These are phyloP conservation scores for Parnassius apollo DNA, from an alignment of 2,888 invertebrate species.

Conservation along the genomic window DNA sequence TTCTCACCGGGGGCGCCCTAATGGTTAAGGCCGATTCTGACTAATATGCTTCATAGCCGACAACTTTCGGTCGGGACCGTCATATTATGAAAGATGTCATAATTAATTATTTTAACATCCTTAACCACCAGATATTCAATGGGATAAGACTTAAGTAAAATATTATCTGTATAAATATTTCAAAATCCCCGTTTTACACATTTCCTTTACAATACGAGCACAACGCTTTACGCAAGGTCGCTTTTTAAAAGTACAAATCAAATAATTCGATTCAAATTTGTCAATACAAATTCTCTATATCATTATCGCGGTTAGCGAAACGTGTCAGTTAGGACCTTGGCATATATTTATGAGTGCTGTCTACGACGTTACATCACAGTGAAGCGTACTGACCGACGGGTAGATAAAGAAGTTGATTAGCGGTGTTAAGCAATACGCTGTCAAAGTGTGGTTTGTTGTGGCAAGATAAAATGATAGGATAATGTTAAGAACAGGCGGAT, in stretches of 20 bases:
- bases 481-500: constrained; percentile 7
- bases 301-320: constrained; percentile 25
- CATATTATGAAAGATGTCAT: no score
- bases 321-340: constrained; percentile 25
- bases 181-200: constrained; percentile 2
- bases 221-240: constrained; percentile 16
- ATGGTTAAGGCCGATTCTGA: no score
- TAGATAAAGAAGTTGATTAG: constrained; percentile 26
- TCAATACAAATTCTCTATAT: constrained; percentile 18
- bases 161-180: neutral
- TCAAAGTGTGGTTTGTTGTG: constrained; percentile 19
- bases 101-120: no score
- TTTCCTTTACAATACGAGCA: constrained; percentile 1
- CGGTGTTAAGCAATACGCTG: constrained; percentile 18
- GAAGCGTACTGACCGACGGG: constrained; percentile 16
- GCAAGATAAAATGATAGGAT: constrained; percentile 7
- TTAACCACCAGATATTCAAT: no score
- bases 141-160: no score
- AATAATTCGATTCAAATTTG: constrained; percentile 20
- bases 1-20: no score
- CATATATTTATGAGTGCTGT: constrained; percentile 27
- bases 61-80: no score
- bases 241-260: constrained; percentile 22
- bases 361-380: constrained; percentile 25
- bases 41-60: no score